phyloP scores from a whole-genome alignment of 2,888 invertebrate genomes.

The Napeogenes sylphis region DNA sequence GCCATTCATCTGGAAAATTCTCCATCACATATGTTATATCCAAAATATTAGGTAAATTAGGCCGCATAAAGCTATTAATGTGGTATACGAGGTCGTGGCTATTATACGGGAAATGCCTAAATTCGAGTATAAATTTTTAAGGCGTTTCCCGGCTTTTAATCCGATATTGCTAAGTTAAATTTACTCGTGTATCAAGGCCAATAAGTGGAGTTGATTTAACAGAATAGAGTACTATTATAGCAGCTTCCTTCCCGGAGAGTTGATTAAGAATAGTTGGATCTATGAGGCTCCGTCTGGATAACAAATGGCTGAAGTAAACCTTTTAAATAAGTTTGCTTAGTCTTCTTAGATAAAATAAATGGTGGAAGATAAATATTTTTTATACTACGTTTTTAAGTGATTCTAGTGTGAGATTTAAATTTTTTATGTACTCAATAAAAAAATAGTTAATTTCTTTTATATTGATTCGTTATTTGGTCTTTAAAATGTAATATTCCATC shows the following conservation, averaged over 20 bases:
- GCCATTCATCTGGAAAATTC: constrained; percentile 33
- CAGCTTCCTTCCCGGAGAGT: not conserved
- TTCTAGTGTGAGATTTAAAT: not conserved
- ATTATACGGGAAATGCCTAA: constrained; percentile 1
- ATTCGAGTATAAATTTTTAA: not conserved
- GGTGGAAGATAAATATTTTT: not conserved
- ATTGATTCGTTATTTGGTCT: not conserved
- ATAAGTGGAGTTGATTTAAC: not conserved
- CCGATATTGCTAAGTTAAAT: not conserved
- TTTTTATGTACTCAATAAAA: not conserved
- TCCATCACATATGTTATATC: constrained; percentile 9
- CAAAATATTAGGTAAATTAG: constrained; percentile 12
- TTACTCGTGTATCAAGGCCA: not conserved
- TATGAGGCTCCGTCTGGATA: constrained; percentile 3
- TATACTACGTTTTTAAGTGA: not conserved
- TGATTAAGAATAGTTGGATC: constrained; percentile 6
- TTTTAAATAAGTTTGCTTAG: constrained; percentile 1
- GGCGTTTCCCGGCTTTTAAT: not conserved
- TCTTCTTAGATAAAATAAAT: constrained; percentile 3
- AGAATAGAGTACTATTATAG: not conserved
- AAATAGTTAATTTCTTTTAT: not conserved
- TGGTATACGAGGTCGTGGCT: constrained; percentile 1
- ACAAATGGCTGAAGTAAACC: constrained; percentile 5
- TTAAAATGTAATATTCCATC: not conserved
- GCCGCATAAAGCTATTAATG: constrained; percentile 7